Percentiles rank a stretch among this genome's conserved stretches.
Evolutionary conservation across 2,797 vertebrate genomes (phyloP).

Genomic region (Pantherophis alleghaniensis): DNA sequence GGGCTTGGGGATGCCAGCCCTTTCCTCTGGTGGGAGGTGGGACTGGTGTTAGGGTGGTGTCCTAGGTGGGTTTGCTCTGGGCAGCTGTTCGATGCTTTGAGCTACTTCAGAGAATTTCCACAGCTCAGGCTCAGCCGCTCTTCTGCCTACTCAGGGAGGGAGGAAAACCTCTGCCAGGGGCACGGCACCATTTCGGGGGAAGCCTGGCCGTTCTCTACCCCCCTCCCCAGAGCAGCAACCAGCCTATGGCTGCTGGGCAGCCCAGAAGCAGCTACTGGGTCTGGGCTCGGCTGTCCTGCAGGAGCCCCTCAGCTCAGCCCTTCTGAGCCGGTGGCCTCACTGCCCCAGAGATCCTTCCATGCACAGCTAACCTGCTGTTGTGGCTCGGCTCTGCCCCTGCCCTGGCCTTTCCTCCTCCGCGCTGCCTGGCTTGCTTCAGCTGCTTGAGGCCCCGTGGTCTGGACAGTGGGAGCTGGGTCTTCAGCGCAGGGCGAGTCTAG

Average conservation of each 20-base stretch:
- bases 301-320: not conserved
- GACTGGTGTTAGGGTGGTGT: too few species aligned
- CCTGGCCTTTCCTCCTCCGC: not conserved
- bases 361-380: not conserved
- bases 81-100: not conserved
- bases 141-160: not conserved
- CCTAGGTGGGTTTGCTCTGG: not conserved
- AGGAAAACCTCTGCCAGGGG: not conserved
- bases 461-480: not conserved
- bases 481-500: not conserved
- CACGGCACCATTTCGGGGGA: not conserved
- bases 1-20: not conserved
- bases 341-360: not conserved
- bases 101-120: not conserved
- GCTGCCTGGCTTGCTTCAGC: not conserved
- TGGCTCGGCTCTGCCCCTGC: rapidly evolving
- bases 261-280: not conserved
- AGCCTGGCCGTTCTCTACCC: not conserved
- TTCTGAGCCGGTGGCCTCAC: not conserved
- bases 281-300: not conserved
- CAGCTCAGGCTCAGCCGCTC: not conserved
- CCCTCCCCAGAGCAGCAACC: not conserved
- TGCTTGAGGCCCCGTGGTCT: not conserved
- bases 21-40: not conserved
- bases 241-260: not conserved